A percentile compares a stretch with the other conserved stretches of the same genome.
Conservation (phyloP, 2,113 vertebrate species). For the Rafetus swinhoei region DNA sequence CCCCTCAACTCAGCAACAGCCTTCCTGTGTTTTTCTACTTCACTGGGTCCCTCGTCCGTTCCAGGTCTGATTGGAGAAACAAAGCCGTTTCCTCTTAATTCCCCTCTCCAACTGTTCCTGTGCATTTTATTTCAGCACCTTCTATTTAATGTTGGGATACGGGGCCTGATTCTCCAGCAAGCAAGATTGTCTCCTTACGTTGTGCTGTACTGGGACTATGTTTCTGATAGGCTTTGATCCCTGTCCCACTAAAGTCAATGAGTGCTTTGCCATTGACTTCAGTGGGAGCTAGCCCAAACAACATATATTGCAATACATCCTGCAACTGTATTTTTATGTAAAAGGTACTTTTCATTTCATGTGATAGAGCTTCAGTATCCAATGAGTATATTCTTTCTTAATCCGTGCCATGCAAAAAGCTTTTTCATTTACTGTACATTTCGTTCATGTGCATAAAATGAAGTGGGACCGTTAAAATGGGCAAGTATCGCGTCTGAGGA, state of each 20-base stretch:
- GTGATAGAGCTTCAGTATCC: background rate
- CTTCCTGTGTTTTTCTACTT: background rate
- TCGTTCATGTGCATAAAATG: slow-evolving; percentile 54
- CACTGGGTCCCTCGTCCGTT: background rate
- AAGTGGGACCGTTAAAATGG: slow-evolving; percentile 44
- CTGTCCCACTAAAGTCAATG: background rate
- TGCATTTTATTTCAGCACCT: slow-evolving; percentile 23
- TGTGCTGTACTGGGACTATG: background rate
- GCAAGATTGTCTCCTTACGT: background rate
- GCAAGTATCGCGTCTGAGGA: slow-evolving; percentile 51
- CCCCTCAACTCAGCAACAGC: slow-evolving; percentile 19
- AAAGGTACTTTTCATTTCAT: slow-evolving; percentile 41
- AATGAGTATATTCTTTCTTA: slow-evolving; percentile 20
- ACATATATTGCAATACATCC: slow-evolving; percentile 40
- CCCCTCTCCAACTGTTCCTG: background rate
- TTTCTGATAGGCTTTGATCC: background rate
- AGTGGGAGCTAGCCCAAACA: background rate
- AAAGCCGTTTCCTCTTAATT: background rate
- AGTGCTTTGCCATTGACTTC: background rate
- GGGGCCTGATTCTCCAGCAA: background rate
- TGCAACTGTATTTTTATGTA: slow-evolving; percentile 35
- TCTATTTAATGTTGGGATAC: background rate
- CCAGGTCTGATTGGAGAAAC: background rate
- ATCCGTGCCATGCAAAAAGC: slow-evolving; percentile 25
- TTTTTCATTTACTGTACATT: slow-evolving; percentile 46